Evolutionary conservation across 2,888 invertebrate species (phyloP).

Genomic region (Chesias legatella): DNA sequence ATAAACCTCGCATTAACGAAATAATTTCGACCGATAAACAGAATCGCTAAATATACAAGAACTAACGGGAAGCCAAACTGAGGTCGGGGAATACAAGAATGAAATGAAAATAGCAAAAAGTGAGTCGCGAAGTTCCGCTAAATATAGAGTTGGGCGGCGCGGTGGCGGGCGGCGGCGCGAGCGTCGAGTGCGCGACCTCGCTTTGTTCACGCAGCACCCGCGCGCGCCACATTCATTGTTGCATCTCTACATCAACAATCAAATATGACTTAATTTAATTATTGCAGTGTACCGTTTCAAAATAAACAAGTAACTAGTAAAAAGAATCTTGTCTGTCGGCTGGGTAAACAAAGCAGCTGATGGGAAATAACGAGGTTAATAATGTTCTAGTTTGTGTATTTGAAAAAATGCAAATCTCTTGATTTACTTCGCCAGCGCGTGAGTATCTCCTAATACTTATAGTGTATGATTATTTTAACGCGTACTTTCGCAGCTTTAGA

Average conservation of each 20-base stretch:
- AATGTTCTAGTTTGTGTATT: conserved; percentile 47
- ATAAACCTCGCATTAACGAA: conserved; percentile 8
- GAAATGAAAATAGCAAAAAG: conserved; percentile 78
- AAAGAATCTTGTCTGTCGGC: background rate
- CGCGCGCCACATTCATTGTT: conserved; percentile 29
- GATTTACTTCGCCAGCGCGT: conserved; percentile 50
- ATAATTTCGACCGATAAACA: background rate
- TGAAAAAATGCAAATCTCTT: conserved; percentile 39
- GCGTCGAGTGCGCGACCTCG: conserved; percentile 59
- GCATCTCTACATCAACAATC: conserved; percentile 25
- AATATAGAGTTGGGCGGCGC: conserved; percentile 73
- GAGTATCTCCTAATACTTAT: conserved; percentile 41
- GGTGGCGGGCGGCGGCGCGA: conserved; percentile 45
- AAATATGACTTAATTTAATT: conserved; percentile 15
- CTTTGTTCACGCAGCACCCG: conserved; percentile 45
- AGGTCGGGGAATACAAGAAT: conserved; percentile 60
- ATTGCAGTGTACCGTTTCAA: background rate
- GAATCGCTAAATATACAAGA: conserved; percentile 24
- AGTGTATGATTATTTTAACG: conserved; percentile 12
- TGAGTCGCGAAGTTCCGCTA: conserved; percentile 75
- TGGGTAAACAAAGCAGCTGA: conserved; percentile 12
- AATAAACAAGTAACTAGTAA: conserved; percentile 4
- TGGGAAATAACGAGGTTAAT: conserved; percentile 42
- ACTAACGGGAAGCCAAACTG: conserved; percentile 55
- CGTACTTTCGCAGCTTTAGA: no score